Evolutionary conservation across 2,113 vertebrate genomes (phyloP).

Genomic region (Cairina moschata): DNA sequence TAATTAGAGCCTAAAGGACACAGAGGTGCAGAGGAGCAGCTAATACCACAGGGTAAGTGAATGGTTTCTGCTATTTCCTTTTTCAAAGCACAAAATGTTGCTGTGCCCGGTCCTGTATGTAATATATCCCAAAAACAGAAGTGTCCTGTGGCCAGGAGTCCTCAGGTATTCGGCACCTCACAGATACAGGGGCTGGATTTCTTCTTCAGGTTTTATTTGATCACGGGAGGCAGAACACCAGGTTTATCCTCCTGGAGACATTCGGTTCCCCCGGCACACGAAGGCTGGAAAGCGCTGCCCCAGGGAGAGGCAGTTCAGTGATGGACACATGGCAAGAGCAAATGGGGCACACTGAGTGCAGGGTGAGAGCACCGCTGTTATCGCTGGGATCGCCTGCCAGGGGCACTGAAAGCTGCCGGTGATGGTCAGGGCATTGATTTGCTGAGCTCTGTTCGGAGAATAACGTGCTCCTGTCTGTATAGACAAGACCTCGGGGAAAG

Average conservation of each 20-base stretch:
- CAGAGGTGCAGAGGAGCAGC: constrained; percentile 53
- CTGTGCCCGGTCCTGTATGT: background rate
- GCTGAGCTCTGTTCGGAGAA: background rate
- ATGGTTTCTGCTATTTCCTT: background rate
- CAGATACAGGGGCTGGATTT: background rate
- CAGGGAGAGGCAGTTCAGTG: background rate
- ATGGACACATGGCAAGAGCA: background rate
- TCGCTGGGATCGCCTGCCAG: background rate
- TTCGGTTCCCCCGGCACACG: background rate
- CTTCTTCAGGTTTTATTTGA: background rate
- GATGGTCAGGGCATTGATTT: background rate
- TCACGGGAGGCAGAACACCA: background rate
- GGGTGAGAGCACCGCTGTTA: background rate
- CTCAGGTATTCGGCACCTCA: background rate
- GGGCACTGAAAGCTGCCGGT: background rate
- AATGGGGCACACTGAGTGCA: background rate
- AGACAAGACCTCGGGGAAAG: background rate
- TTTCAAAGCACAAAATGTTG: background rate
- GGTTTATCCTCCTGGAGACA: background rate
- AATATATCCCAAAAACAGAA: background rate
- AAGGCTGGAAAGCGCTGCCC: background rate
- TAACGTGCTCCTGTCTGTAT: background rate
- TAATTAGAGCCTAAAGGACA: constrained; percentile 48
- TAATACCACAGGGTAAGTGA: constrained; percentile 55
- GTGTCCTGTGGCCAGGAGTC: background rate